Conservation (phyloP, 2,113 vertebrate genomes). For the Pionites leucogaster region DNA sequence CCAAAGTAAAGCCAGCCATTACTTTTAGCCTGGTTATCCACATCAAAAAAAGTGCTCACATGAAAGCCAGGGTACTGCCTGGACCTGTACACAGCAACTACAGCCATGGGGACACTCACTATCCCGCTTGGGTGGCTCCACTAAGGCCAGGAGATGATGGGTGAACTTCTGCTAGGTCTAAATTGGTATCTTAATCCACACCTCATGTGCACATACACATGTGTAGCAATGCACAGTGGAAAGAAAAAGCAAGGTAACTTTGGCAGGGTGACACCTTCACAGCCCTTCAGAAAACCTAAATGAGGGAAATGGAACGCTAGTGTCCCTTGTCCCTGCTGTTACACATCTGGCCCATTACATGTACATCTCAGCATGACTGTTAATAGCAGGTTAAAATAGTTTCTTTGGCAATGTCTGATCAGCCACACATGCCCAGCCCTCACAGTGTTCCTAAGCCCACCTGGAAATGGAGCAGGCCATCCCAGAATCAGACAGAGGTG, state of each 20-base stretch:
- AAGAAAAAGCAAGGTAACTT: neutral
- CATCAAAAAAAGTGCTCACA: rapidly evolving
- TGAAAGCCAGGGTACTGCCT: neutral
- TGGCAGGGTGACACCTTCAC: neutral
- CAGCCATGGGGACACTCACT: too few species aligned
- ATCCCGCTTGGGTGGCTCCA: neutral
- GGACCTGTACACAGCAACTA: neutral
- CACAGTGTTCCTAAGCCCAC: rapidly evolving
- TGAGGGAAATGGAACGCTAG: neutral
- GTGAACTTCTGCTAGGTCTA: neutral
- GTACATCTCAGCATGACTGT: rapidly evolving
- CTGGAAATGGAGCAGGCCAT: neutral
- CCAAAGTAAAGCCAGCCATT: neutral
- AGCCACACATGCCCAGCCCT: rapidly evolving
- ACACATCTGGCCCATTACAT: rapidly evolving
- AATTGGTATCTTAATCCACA: neutral
- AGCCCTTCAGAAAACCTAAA: neutral
- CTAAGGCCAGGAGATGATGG: rapidly evolving
- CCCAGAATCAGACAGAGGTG: neutral
- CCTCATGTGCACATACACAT: too few species aligned
- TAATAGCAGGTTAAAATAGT: neutral
- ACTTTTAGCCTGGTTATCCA: neutral
- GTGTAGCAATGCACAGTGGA: rapidly evolving
- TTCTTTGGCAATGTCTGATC: neutral
- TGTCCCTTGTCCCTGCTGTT: neutral